Base-by-base conservation (phyloP, 2,888 invertebrate genomes). In the Dione vanillae region DNA sequence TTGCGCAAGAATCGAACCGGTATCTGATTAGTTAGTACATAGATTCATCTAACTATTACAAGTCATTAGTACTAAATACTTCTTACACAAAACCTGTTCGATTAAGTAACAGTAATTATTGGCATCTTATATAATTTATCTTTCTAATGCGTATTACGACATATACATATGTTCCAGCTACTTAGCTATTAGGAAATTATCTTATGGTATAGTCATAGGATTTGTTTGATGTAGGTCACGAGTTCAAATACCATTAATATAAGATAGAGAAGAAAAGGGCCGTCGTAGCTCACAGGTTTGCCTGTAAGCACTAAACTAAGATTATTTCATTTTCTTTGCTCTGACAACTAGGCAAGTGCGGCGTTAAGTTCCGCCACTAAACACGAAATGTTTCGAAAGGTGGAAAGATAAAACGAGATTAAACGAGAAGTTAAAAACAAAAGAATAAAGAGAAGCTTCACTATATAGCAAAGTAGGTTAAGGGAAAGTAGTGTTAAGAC, bases 71-170 rank as follows among this genome's bases (percentile, higher is more conserved):
- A 16, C 20, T 52, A 12, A 20, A 20, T 27, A 27, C 10, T 12
- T 8, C 14, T 58, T 58, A 43, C 3, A n/a, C 1, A 1, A 35
- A 45, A 61, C 61, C 8, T 1, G 61, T 61, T 61, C n/a, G 10
- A 45, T 45, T 27, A 43, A 61, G 27, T n/a, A 45, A 61, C 9
- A 14, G n/a, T 61, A 45, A 61, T 61, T 27, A 45, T 61, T 16
- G 45, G 8, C 1, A 54, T n/a, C 20, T 61, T 61, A 61, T 45
- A 43, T 61, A 61, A 61, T 45, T 45, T 35, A 45, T 61, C 45
- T 61, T 35, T 61, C 61, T 45, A 61, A 61, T 45, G 45, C 2
- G n/a, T 45, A 27, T 56, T 61, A 45, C 61, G 35, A 61, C 14
- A 43, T n/a, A 6, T n/a, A n/a, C n/a, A n/a, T 27, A 16, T 61